A percentile compares a stretch with the other conserved stretches of the same genome.
Evolutionary conservation across 2,113 vertebrate species (phyloP).

Genomic region (Microcebus lehilahytsara): DNA sequence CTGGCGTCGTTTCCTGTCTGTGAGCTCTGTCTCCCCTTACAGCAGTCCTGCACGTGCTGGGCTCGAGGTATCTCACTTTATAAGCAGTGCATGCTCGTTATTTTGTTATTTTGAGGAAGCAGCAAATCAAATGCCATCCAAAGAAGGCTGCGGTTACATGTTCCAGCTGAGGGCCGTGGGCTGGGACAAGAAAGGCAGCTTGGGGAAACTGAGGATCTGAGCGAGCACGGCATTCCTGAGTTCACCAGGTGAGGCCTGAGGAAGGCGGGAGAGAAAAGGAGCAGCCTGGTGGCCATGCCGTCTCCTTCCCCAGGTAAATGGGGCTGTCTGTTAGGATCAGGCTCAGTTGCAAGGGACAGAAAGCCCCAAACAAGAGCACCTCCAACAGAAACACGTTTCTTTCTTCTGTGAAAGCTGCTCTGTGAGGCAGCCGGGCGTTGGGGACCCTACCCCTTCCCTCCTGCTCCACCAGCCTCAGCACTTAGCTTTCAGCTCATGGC

Average conservation of each 20-base stretch:
- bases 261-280: background rate
- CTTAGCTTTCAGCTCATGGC: background rate
- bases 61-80: background rate
- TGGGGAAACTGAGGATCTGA: background rate
- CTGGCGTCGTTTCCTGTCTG: accelerated
- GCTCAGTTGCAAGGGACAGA: background rate
- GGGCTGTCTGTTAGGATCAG: background rate
- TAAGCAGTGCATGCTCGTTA: background rate
- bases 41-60: background rate
- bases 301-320: background rate
- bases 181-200: background rate
- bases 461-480: background rate
- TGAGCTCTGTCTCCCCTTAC: background rate
- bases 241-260: too few species aligned
- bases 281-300: too few species aligned
- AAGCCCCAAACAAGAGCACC: background rate
- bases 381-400: background rate
- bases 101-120: background rate
- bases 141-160: background rate
- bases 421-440: background rate
- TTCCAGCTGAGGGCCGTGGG: background rate
- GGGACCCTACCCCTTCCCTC: background rate
- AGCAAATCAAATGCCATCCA: background rate
- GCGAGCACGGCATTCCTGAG: background rate
- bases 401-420: background rate